Evolutionary conservation across 2,797 vertebrate species (phyloP), one percentile per base, ranked within the genome.

Genomic region (Sebastes minor): DNA sequence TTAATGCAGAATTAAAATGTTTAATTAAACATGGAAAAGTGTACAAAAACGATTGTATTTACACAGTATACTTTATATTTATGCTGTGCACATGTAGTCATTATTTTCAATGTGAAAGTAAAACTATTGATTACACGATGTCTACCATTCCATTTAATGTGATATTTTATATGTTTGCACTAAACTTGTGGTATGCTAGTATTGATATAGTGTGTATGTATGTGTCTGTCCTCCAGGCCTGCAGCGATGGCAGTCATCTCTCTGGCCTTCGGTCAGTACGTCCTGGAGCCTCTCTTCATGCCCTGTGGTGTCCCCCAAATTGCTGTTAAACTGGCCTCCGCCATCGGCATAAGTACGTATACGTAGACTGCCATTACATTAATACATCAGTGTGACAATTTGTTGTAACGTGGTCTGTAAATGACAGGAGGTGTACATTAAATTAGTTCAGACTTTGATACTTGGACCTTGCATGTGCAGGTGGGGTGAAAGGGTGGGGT

Each of bases 221-320:
- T 59, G 56, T 79, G 30, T 85, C 55, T 85, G n/a, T 77, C 38
- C 11, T 76, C 28, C 60, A 99, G 98, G 79, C 98, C 98, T 84
- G 97, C 97, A 90, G 96, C 93, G 2, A 94, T 97, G 77, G 98
- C 98, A 49, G 98, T 99, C 90, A 97, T 98, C 91, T 96, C 97
- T 4, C 84, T 99, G 92, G 97, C 98, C 16, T 99, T 99, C 89
- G 98, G 98, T 80, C 97, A 94, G 18, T 98, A 99, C 88, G 96
- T 99, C 88, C 93, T 99, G 94, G 97, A 99, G 72, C 98, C 98
- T 32, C 96, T 99, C 82, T 99, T 99, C 89, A 97, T 97, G 95
- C 97, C 97, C 1, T 99, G 98, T 91, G 95, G 92, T 69, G 95
- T 97, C 71, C 97, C 98, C 16, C 96, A 96, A 35, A 80, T 97